A percentile compares a stretch with the other conserved stretches of the same genome.
These are phyloP conservation scores for Platichthys flesus DNA, from an alignment of 2,113 vertebrate species.

Conservation along the genomic window DNA sequence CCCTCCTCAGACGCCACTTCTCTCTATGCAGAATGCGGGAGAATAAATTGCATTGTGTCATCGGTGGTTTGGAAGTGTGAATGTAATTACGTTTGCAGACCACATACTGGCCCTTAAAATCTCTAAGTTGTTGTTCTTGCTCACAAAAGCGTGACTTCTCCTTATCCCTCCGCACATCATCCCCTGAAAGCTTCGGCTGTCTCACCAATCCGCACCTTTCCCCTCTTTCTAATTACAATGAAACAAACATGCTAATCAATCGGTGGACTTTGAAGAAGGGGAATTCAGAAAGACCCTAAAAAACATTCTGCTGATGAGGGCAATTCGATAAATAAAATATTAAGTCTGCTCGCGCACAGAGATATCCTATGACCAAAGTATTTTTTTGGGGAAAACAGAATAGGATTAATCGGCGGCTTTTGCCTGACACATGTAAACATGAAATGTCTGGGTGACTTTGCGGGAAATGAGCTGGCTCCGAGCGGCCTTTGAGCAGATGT, in stretches of 20 bases:
- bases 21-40: background rate
- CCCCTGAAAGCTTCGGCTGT: constrained; percentile 10
- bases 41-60: constrained; percentile 13
- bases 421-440: constrained; percentile 60
- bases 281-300: background rate
- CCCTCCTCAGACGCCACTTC: background rate
- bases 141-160: background rate
- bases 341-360: background rate
- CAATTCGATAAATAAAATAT: constrained; percentile 23
- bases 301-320: constrained; percentile 8
- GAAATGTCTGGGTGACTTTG: constrained; percentile 63
- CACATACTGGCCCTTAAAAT: background rate
- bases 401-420: constrained; percentile 39
- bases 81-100: constrained; percentile 26
- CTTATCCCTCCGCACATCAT: constrained; percentile 10
- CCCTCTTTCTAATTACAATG: constrained; percentile 32
- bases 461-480: constrained; percentile 42
- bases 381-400: background rate
- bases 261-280: background rate
- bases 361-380: constrained; percentile 10
- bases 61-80: background rate
- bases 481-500: constrained; percentile 64
- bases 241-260: constrained; percentile 48
- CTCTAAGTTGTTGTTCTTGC: background rate
- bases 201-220: background rate